Evolutionary conservation across 2,888 invertebrate genomes (phyloP).

Genomic region (Drosophila limbata): DNA sequence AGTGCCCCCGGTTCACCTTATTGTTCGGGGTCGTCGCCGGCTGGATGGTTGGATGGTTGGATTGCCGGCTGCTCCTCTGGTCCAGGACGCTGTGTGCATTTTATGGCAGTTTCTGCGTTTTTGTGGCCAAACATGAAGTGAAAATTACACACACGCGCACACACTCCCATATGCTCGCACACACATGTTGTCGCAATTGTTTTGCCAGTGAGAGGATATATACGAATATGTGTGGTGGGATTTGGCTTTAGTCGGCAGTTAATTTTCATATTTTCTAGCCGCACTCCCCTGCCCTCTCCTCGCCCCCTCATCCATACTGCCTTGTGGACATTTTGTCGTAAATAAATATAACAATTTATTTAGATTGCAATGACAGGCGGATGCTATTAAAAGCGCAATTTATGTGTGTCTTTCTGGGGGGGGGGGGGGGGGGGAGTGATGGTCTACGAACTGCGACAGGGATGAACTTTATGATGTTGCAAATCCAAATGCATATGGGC

Average conservation of each 20-base stretch:
- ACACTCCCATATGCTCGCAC: slow-evolving; percentile 13
- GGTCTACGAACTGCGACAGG: slow-evolving; percentile 35
- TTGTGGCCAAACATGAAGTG: slow-evolving; percentile 81
- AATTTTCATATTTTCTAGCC: slow-evolving; percentile 82
- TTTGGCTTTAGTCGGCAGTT: slow-evolving; percentile 82
- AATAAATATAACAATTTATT: slow-evolving; percentile 83
- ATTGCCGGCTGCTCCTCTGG: slow-evolving; percentile 33
- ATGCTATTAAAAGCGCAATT: slow-evolving; percentile 80
- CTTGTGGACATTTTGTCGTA: slow-evolving; percentile 77
- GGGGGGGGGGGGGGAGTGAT: slow-evolving; percentile 33
- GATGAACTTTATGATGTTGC: slow-evolving; percentile 63
- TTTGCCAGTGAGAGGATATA: slow-evolving; percentile 46
- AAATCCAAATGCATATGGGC: slow-evolving; percentile 45
- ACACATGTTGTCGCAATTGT: slow-evolving; percentile 73
- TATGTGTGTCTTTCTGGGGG: slow-evolving; percentile 60
- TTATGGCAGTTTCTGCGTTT: slow-evolving; percentile 80
- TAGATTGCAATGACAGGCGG: slow-evolving; percentile 83
- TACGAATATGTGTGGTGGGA: slow-evolving; percentile 56
- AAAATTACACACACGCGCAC: slow-evolving; percentile 71
- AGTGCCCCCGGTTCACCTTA: slow-evolving; percentile 81
- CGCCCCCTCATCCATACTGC: slow-evolving; percentile 1
- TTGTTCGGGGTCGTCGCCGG: slow-evolving; percentile 67
- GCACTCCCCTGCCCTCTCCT: slow-evolving; percentile 37
- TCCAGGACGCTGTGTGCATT: slow-evolving; percentile 67
- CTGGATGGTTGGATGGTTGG: slow-evolving; percentile 29